Conservation (phyloP, 2,888 invertebrate species). For the Phyllotreta striolata region DNA sequence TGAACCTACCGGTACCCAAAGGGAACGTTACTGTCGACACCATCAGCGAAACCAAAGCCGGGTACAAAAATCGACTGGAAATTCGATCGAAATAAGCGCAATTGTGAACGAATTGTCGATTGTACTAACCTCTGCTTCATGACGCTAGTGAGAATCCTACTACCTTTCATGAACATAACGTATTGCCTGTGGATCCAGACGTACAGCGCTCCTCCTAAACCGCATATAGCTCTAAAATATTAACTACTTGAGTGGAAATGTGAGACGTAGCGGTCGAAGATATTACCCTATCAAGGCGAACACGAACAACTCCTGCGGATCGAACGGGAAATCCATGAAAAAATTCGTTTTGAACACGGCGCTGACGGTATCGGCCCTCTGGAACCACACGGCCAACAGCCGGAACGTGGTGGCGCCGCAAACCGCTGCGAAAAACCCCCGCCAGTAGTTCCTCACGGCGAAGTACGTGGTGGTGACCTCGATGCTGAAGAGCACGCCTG, state of each 20-base stretch:
- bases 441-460: constrained; percentile 98
- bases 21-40: constrained; percentile 92
- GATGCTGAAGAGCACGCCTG: constrained; percentile 97
- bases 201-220: constrained; percentile 87
- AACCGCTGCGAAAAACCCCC: constrained; percentile 97
- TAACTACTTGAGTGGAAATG: constrained; percentile 2
- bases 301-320: constrained; percentile 95
- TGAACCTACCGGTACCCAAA: constrained; percentile 89
- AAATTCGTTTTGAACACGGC: constrained; percentile 93
- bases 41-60: constrained; percentile 85
- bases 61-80: constrained; percentile 85
- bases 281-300: constrained; percentile 90
- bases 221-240: constrained; percentile 76
- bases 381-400: constrained; percentile 92
- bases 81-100: constrained; percentile 6
- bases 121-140: constrained; percentile 93
- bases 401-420: constrained; percentile 97
- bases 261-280: too few species aligned
- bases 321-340: constrained; percentile 95
- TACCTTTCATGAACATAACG: constrained; percentile 91
- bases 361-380: constrained; percentile 91
- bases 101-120: neutral
- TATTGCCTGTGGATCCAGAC: constrained; percentile 91
- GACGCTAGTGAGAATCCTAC: constrained; percentile 87
- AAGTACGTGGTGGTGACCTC: constrained; percentile 99